Evolutionary conservation across 1,140 invertebrate genomes (phyloP).

Genomic region (Musca domestica): DNA sequence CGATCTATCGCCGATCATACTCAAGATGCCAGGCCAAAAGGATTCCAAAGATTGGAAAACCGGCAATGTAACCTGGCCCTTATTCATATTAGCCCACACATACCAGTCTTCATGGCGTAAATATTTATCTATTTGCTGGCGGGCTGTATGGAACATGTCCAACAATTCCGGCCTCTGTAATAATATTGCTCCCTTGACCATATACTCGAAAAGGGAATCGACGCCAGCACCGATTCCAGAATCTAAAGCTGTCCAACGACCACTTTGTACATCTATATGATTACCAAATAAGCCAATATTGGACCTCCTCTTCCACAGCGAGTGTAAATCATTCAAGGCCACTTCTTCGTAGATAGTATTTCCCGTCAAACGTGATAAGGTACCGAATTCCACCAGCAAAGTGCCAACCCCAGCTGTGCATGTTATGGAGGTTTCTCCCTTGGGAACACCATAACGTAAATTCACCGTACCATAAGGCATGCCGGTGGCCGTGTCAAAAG

Average conservation of each 20-base stretch:
- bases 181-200: too few species aligned
- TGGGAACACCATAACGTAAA: slow-evolving; percentile 86
- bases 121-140: slow-evolving; percentile 79
- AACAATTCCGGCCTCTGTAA: too few species aligned
- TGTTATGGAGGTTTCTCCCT: slow-evolving; percentile 88
- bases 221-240: slow-evolving; percentile 91
- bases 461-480: slow-evolving; percentile 99
- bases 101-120: slow-evolving; percentile 93
- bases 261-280: slow-evolving; percentile 93
- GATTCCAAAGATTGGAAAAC: slow-evolving; percentile 54
- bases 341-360: slow-evolving; percentile 93
- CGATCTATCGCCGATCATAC: slow-evolving; percentile 84
- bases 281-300: slow-evolving; percentile 92
- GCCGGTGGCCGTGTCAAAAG: slow-evolving; percentile 86
- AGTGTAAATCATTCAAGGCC: slow-evolving; percentile 87
- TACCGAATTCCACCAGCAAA: slow-evolving; percentile 96
- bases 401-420: slow-evolving; percentile 98
- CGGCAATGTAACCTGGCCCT: too few species aligned
- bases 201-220: slow-evolving; percentile 46
- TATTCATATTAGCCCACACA: slow-evolving; percentile 77
- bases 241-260: slow-evolving; percentile 96
- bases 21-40: slow-evolving; percentile 96
- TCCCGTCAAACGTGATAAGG: slow-evolving; percentile 90
- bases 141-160: too few species aligned
- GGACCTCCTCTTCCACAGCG: slow-evolving; percentile 83